phyloP scores from a whole-genome alignment of 2,888 invertebrate species.

The Rotaria sp. region DNA sequence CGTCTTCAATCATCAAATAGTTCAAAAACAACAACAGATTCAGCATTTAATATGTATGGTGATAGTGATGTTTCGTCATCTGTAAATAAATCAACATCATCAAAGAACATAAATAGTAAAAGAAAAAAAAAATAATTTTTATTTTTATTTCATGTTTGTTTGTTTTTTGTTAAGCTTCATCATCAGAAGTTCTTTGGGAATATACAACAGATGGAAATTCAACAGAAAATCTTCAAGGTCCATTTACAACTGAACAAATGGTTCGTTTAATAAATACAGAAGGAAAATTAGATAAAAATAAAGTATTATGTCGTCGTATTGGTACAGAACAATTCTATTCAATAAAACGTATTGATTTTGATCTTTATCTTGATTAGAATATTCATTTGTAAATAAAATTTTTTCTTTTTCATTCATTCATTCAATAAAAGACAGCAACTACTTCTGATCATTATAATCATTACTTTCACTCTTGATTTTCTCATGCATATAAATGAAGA shows the following conservation, averaged over 20 bases:
- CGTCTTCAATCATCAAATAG: slow-evolving; percentile 43
- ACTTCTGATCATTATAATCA: no score
- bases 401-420: no score
- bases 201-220: no score
- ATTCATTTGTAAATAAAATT: no score
- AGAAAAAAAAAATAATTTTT: background rate
- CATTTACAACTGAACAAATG: slow-evolving; percentile 78
- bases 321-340: slow-evolving; percentile 68
- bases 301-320: slow-evolving; percentile 76
- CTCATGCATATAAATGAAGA: no score
- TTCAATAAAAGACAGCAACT: no score
- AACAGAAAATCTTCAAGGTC: slow-evolving; percentile 65
- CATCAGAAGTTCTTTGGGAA: no score
- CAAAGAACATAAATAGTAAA: slow-evolving; percentile 37
- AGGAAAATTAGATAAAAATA: slow-evolving; percentile 66
- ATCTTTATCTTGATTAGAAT: slow-evolving; percentile 63
- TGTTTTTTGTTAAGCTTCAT: slow-evolving; percentile 46
- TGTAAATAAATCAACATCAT: background rate
- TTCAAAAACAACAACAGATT: slow-evolving; percentile 62
- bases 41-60: slow-evolving; percentile 67
- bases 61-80: slow-evolving; percentile 62
- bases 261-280: background rate
- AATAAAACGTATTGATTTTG: slow-evolving; percentile 83
- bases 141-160: slow-evolving; percentile 44
- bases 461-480: no score